phyloP scores from a whole-genome alignment of 2,888 invertebrate genomes.

The Bembecia ichneumoniformis region DNA sequence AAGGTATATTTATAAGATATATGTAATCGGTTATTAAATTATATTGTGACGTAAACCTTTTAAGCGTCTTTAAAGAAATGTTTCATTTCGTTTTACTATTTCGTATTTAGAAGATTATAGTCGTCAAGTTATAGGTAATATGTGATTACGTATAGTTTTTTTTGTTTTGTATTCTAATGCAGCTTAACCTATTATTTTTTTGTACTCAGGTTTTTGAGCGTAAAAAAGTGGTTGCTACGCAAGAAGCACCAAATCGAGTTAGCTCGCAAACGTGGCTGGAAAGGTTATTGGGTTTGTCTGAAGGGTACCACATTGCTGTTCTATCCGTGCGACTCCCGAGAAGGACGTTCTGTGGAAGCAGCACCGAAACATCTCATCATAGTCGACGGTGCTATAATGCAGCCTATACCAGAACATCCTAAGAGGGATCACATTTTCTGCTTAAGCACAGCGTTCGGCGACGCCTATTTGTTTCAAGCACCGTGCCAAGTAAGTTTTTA shows the following conservation, averaged over 20 bases:
- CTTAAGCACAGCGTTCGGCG: constrained; percentile 97
- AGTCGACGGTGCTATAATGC: constrained; percentile 97
- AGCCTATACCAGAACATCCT: constrained; percentile 99
- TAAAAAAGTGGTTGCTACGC: constrained; percentile 97
- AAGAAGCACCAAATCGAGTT: constrained; percentile 97
- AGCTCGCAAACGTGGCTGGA: constrained; percentile 97
- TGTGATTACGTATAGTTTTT: too few species aligned
- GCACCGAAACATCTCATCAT: constrained; percentile 96
- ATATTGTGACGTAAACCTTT: too few species aligned
- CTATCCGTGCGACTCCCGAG: constrained; percentile 95
- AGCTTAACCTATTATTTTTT: background rate
- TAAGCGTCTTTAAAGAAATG: too few species aligned
- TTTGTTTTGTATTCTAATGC: too few species aligned
- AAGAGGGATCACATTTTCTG: constrained; percentile 98
- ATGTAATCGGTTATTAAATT: too few species aligned
- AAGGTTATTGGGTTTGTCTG: constrained; percentile 98
- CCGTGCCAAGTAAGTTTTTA: constrained; percentile 78
- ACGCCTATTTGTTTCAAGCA: constrained; percentile 97
- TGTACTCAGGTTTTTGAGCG: constrained; percentile 88
- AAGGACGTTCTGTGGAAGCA: constrained; percentile 90
- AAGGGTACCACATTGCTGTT: constrained; percentile 97
- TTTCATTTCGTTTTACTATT: too few species aligned
- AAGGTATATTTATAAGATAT: too few species aligned
- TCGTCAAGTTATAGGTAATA: too few species aligned
- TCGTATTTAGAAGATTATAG: too few species aligned